Evolutionary conservation across 2,888 invertebrate genomes (phyloP).

Genomic region (Esperia sulphurella): DNA sequence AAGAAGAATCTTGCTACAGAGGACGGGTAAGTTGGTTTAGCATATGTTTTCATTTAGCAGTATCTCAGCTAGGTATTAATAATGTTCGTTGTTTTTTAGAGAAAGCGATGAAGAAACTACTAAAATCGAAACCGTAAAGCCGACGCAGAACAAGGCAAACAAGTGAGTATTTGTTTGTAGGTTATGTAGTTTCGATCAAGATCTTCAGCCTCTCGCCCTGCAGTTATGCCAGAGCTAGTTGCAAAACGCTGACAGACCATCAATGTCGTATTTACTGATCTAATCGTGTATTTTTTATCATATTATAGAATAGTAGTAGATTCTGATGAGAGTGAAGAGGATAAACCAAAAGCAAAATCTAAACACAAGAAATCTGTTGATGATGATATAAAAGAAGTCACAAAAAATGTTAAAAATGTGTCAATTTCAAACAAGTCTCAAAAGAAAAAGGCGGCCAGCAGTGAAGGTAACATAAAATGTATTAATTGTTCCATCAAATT

Average conservation of each 20-base stretch:
- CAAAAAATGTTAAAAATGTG: constrained; percentile 79
- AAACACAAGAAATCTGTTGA: constrained; percentile 73
- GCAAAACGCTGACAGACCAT: neutral
- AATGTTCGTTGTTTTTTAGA: constrained; percentile 57
- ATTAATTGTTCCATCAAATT: too few relatives aligned
- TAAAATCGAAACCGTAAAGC: constrained; percentile 58
- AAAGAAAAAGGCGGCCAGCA: constrained; percentile 59
- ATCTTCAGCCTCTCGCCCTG: too few relatives aligned
- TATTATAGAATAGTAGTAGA: constrained; percentile 52
- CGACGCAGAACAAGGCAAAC: constrained; percentile 56
- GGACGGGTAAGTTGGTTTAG: constrained; percentile 81
- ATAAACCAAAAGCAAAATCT: constrained; percentile 63
- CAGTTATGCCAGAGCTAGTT: too few relatives aligned
- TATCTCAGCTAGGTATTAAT: constrained; percentile 19
- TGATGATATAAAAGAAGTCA: constrained; percentile 72
- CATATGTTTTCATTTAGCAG: constrained; percentile 46
- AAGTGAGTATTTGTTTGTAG: constrained; percentile 51
- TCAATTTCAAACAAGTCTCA: constrained; percentile 76
- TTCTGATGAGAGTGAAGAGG: constrained; percentile 71
- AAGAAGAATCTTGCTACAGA: constrained; percentile 87
- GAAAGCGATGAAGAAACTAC: constrained; percentile 81
- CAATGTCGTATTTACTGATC: neutral
- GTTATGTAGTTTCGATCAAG: constrained; percentile 5
- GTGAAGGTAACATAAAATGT: constrained; percentile 44
- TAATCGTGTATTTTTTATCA: neutral